Base-by-base conservation (phyloP, 53 echinoderm and acorn worm genomes). In the Henricia sp. region DNA sequence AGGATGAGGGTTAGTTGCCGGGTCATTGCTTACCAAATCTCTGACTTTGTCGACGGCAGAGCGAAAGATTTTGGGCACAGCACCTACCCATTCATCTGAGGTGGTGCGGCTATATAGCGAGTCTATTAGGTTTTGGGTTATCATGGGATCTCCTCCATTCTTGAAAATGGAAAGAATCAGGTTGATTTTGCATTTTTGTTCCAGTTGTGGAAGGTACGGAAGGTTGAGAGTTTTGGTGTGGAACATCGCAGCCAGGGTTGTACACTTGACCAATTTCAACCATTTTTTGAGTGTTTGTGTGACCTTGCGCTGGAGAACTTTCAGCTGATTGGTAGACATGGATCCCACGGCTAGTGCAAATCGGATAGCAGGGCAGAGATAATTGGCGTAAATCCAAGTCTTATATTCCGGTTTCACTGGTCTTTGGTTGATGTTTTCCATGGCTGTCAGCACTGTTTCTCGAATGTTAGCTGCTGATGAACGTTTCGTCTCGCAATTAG, bases 41-140 rank as follows among this genome's bases (percentile, higher is more conserved):
- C 60, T 59, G 25, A 59, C 60, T 24, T 21, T 19, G 26, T 59
- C 8, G n/a, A n/a, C 8, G 60, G 12, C 60, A 24, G 60, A 59
- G 12, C 27, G 12, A 17, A 59, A 59, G 60, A 59, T 59, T 4
- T 19, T 59, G 13, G 65, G 65, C 14, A 65, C 14, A 1, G 30
- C 33, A 36, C 13, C 16, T 4, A 33, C 65, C 65, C 65, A 65
- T 13, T 65, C 65, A 28, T 36, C 34, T 27, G 34, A 12, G 9
- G 33, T 33, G 33, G 34, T 28, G 30, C 17, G 65, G 1, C 36
- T 65, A 36, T 65, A 65, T 4, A 68, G 68, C 2, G 68, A 68
- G 21, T 35, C 40, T 68, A 39, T 38, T 16, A 68, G 39, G 14
- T 68, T 68, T 68, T 68, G 68, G 12, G 68, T 68, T 39, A 68